These are phyloP conservation scores for Chrysolina americana DNA, from an alignment of 2,888 invertebrate genomes.

Conservation along the genomic window DNA sequence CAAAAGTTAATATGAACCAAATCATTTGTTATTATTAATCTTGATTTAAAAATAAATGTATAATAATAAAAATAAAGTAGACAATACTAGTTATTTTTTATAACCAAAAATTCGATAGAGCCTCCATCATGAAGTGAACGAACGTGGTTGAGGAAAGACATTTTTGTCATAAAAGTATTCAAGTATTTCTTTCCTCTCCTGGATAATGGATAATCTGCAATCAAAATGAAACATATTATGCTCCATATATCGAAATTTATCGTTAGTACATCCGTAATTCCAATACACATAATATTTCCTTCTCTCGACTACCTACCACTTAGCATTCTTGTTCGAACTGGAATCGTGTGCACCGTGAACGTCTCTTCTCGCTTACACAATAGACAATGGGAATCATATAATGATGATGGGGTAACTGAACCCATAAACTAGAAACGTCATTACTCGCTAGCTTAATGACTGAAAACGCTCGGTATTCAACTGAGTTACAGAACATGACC, in stretches of 20 bases:
- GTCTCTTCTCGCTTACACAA: conserved; percentile 26
- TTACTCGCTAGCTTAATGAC: conserved; percentile 25
- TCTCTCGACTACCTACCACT: not conserved
- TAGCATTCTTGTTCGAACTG: not conserved
- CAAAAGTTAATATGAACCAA: no score
- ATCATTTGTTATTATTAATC: no score
- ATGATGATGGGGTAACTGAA: conserved; percentile 42
- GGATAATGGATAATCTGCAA: not conserved
- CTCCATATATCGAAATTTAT: not conserved
- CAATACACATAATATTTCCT: conserved; percentile 1
- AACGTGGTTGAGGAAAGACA: no score
- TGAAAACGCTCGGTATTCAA: not conserved
- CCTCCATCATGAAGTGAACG: no score
- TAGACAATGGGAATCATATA: conserved; percentile 29
- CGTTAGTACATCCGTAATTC: not conserved
- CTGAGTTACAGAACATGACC: conserved; percentile 8
- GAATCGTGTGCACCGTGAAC: conserved; percentile 22
- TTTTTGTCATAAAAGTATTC: no score
- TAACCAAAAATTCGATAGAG: no score
- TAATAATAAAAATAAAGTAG: no score
- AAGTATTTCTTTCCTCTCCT: no score
- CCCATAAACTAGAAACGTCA: conserved; percentile 38
- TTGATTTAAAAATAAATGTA: no score
- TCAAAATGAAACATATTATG: not conserved
- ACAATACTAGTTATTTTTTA: no score